These are phyloP conservation scores for Ctena decussata DNA, from an alignment of 2,888 invertebrate genomes.

Conservation along the genomic window DNA sequence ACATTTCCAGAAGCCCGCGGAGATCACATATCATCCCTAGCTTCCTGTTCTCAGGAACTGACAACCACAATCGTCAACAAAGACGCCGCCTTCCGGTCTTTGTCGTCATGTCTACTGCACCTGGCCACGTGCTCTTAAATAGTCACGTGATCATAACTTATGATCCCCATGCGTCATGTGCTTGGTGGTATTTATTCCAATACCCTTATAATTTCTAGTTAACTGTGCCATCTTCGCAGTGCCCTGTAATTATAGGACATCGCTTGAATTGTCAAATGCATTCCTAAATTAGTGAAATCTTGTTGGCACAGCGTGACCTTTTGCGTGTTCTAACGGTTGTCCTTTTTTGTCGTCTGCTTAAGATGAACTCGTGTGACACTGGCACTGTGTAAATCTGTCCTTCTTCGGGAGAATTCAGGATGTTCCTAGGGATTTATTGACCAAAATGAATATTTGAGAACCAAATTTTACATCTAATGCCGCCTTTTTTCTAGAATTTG, in stretches of 20 bases:
- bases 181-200: background rate
- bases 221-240: background rate
- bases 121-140: conserved; percentile 1
- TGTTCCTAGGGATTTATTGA: background rate
- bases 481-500: background rate
- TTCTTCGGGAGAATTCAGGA: background rate
- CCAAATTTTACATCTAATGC: background rate
- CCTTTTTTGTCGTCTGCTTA: background rate
- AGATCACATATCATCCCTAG: background rate
- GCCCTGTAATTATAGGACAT: background rate
- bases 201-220: background rate
- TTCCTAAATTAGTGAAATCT: background rate
- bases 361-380: background rate
- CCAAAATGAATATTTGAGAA: background rate
- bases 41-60: background rate
- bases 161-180: background rate
- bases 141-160: conserved; percentile 7
- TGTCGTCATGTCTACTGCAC: background rate
- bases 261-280: background rate
- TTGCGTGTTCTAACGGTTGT: background rate
- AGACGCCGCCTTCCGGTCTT: background rate
- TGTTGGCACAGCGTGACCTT: background rate
- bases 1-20: background rate
- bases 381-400: background rate
- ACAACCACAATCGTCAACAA: background rate